Evolutionary conservation across 30 jellyfish, hydroid and myxozoan species (phyloP).

Genomic region (Hydractinia symbiolongicarpus): DNA sequence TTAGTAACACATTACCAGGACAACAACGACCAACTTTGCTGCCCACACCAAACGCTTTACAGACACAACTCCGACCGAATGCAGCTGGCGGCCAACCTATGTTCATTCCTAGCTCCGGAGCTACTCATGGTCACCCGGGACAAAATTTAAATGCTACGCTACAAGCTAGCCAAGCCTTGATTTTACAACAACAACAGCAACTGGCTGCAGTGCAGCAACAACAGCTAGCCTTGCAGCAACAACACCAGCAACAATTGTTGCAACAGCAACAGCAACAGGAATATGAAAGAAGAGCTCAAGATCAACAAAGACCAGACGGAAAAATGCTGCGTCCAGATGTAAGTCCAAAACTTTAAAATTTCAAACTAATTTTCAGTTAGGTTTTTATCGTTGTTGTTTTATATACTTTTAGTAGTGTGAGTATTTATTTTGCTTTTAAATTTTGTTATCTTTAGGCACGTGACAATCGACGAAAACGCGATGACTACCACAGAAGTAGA

Average conservation of each 20-base stretch:
- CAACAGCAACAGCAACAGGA: slow-evolving; percentile 25
- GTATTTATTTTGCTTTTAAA: too few relatives aligned
- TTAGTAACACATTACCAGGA: not conserved
- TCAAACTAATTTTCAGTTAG: not conserved
- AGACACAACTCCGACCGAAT: slow-evolving; percentile 18
- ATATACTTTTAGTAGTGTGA: too few relatives aligned
- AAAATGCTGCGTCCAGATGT: slow-evolving; percentile 6
- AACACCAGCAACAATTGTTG: slow-evolving; percentile 27
- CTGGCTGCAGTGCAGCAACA: slow-evolving; percentile 40
- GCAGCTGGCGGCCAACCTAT: slow-evolving; percentile 30
- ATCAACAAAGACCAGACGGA: not conserved
- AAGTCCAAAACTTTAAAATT: not conserved
- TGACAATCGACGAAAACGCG: not conserved
- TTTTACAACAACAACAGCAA: slow-evolving; percentile 38
- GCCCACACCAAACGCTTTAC: slow-evolving; percentile 12
- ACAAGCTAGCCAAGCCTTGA: slow-evolving; percentile 42
- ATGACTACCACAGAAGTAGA: slow-evolving; percentile 17
- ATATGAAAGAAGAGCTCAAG: slow-evolving; percentile 15
- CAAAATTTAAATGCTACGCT: slow-evolving; percentile 35
- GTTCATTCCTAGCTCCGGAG: slow-evolving; percentile 23
- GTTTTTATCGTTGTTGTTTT: too few relatives aligned
- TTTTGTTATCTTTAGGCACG: not conserved
- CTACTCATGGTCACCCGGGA: slow-evolving; percentile 23
- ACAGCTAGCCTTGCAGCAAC: slow-evolving; percentile 34
- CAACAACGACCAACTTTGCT: slow-evolving; percentile 27